Evolutionary conservation across 2,797 vertebrate species (phyloP).

Genomic region (Smutsia gigantea): DNA sequence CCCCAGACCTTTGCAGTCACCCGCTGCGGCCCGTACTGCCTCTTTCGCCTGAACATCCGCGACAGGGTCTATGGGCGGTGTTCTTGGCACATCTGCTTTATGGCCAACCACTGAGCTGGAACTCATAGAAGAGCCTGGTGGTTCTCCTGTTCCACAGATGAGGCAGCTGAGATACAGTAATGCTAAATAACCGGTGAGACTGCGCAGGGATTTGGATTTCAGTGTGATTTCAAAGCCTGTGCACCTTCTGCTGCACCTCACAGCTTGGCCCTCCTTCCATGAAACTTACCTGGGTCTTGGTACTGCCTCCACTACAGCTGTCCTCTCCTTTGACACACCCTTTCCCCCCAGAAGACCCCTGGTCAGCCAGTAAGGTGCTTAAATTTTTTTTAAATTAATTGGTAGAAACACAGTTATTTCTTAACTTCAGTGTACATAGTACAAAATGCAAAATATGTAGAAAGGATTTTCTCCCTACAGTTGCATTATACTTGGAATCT

Average conservation of each 20-base stretch:
- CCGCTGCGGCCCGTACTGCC: not conserved
- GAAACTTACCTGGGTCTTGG: not conserved
- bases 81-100: not conserved
- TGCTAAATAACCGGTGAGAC: not conserved
- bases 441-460: not conserved
- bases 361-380: not conserved
- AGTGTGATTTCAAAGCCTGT: not conserved
- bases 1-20: not conserved
- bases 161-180: not conserved
- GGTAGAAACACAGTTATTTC: not conserved
- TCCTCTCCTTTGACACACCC: not conserved
- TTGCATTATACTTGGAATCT: not conserved
- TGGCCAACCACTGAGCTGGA: not conserved
- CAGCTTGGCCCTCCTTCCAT: not conserved
- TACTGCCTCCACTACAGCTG: not conserved
- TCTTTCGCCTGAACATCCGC: not conserved
- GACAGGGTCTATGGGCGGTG: not conserved
- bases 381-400: not conserved
- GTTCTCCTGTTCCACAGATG: not conserved
- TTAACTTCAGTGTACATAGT: not conserved
- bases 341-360: not conserved
- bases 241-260: not conserved
- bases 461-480: not conserved
- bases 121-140: not conserved
- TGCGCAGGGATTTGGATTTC: not conserved